Evolutionary conservation across 2,113 vertebrate species (phyloP).

Genomic region (Xerus inauris): DNA sequence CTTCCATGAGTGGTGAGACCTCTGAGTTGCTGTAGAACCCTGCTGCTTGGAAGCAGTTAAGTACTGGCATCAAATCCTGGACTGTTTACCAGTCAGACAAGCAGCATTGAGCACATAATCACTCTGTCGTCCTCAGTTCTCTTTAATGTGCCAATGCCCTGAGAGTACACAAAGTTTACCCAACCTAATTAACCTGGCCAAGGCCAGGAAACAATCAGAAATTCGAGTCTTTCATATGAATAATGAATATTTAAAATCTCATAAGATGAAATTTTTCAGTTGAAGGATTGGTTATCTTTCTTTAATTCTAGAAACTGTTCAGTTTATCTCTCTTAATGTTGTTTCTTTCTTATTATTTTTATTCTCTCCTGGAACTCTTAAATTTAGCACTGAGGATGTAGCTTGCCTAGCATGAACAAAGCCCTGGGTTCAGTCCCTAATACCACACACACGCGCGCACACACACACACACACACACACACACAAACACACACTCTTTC

Average conservation of each 20-base stretch:
- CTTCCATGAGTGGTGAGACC: neutral
- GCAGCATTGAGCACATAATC: neutral
- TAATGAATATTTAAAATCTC: constrained; percentile 6
- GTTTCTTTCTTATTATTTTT: neutral
- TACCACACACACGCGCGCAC: no score
- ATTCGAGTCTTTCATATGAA: neutral
- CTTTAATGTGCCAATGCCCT: neutral
- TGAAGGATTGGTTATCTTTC: constrained; percentile 4
- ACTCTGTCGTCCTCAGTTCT: neutral
- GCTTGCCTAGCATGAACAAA: no score
- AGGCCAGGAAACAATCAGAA: neutral
- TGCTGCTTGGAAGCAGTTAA: neutral
- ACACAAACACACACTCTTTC: no score
- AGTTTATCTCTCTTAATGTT: neutral
- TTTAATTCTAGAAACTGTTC: neutral
- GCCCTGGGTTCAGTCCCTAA: no score
- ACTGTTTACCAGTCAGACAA: neutral
- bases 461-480: no score
- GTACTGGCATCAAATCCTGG: neutral
- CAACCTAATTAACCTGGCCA: neutral
- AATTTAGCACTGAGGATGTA: neutral
- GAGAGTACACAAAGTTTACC: neutral
- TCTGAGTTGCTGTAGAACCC: neutral
- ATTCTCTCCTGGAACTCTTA: neutral
- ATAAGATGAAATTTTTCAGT: neutral